Evolutionary conservation across 2,113 vertebrate genomes (phyloP).

Genomic region (Panthera leo): DNA sequence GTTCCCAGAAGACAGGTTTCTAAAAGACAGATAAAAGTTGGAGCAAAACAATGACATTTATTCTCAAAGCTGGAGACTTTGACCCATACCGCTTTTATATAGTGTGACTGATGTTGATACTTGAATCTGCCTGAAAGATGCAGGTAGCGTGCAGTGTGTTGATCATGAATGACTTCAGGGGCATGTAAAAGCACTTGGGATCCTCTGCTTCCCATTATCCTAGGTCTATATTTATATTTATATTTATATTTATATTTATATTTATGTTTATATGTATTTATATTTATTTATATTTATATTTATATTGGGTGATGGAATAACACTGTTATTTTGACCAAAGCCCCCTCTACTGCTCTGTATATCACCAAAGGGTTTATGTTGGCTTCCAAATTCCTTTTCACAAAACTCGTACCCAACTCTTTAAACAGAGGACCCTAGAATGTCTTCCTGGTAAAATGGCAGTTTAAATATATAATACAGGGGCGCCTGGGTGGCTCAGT

Average conservation of each 20-base stretch:
- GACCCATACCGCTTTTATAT: not conserved
- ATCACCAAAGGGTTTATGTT: not conserved
- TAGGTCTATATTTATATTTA: not conserved
- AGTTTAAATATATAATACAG: not conserved
- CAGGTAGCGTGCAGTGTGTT: not conserved
- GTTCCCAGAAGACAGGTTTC: not conserved
- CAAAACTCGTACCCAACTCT: not conserved
- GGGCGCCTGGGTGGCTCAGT: too few species aligned
- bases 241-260: too few species aligned
- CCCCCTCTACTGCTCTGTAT: not conserved
- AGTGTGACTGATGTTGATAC: not conserved
- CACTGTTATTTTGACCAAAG: not conserved
- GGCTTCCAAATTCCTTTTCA: constrained; percentile 23
- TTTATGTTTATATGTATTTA: too few species aligned
- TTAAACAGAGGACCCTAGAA: constrained; percentile 6
- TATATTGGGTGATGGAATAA: not conserved
- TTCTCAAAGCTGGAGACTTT: not conserved
- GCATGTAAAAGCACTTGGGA: not conserved
- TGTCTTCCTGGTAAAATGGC: constrained; percentile 8
- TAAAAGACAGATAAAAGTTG: constrained; percentile 6
- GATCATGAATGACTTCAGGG: not conserved
- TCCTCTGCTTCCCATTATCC: not conserved
- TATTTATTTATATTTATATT: not conserved
- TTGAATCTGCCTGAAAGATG: not conserved
- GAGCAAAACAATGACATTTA: not conserved